phyloP scores from a whole-genome alignment of 2,113 vertebrate species.

The Trachemys scripta region DNA sequence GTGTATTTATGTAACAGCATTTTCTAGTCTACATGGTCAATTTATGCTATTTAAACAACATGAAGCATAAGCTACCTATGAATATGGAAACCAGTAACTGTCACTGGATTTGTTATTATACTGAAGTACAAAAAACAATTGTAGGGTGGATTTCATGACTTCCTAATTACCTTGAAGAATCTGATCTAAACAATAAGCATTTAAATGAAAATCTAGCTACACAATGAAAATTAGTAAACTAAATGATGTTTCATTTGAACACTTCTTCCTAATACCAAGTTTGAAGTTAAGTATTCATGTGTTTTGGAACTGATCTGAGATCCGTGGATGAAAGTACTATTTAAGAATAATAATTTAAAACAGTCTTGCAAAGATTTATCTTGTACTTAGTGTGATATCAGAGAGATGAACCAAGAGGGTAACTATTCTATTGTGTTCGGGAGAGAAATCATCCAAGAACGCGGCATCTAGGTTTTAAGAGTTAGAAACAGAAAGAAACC shows the following conservation, averaged over 20 bases:
- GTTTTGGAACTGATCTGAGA: background rate
- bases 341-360: background rate
- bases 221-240: background rate
- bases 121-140: background rate
- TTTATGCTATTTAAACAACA: background rate
- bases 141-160: background rate
- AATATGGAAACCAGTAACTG: background rate
- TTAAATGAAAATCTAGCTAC: background rate
- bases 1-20: background rate
- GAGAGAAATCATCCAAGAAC: background rate
- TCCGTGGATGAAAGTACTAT: background rate
- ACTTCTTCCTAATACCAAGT: background rate
- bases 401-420: too few species aligned
- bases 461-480: background rate
- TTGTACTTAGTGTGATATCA: too few species aligned
- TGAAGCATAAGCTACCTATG: background rate
- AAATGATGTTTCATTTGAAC: background rate
- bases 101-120: background rate
- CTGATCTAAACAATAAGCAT: background rate
- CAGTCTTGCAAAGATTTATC: too few species aligned
- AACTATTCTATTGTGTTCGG: background rate
- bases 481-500: slow-evolving; percentile 4
- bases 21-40: background rate
- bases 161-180: background rate
- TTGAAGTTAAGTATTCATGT: background rate